Conservation (phyloP, 1,140 invertebrate genomes). For the Sinella curviseta region DNA sequence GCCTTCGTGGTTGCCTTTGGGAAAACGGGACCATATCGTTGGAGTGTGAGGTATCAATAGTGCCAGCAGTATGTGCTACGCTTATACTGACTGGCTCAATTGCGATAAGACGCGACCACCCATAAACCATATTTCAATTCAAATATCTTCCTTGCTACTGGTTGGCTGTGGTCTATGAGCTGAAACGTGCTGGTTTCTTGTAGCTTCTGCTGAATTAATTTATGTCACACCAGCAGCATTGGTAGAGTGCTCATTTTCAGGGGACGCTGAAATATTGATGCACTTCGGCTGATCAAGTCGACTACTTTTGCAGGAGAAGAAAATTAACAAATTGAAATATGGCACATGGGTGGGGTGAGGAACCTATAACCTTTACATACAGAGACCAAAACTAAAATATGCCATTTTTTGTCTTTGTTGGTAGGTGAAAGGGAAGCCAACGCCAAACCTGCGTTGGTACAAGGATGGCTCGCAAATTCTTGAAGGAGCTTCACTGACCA, state of each 20-base stretch:
- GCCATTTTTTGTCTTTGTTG: neutral
- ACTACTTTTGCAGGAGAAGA: neutral
- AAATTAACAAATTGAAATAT: neutral
- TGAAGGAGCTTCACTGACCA: constrained; percentile 22
- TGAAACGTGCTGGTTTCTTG: neutral
- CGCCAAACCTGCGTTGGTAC: constrained; percentile 28
- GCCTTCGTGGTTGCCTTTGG: constrained; percentile 23
- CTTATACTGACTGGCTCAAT: neutral
- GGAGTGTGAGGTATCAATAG: constrained; percentile 27
- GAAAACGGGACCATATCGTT: constrained; percentile 37
- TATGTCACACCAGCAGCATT: neutral
- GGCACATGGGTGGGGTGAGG: neutral
- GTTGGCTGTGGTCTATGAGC: neutral
- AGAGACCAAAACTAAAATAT: too few species aligned
- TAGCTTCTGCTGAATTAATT: neutral
- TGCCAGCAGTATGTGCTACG: neutral
- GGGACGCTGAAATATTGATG: neutral
- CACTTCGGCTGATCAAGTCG: neutral
- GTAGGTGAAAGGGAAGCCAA: constrained; percentile 25
- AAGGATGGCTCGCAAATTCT: constrained; percentile 21
- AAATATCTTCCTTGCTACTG: neutral
- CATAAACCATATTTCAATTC: neutral
- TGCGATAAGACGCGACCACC: neutral
- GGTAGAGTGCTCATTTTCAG: neutral
- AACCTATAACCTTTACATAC: too few species aligned